A percentile compares a stretch with the other conserved stretches of the same genome.
These are phyloP conservation scores for Archips crataeganus DNA, from an alignment of 2,888 invertebrate species.

Conservation along the genomic window DNA sequence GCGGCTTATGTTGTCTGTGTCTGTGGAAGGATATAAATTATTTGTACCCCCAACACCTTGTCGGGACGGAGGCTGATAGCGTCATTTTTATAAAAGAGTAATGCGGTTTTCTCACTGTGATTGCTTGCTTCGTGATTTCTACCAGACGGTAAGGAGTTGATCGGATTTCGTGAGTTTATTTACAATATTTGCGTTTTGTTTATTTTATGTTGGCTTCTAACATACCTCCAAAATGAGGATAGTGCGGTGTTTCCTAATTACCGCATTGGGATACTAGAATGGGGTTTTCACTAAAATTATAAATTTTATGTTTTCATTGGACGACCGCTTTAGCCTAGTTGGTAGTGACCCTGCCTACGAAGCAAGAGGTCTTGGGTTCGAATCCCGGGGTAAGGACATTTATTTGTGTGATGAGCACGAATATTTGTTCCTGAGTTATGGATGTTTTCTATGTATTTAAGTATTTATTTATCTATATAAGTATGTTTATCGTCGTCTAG, in stretches of 20 bases:
- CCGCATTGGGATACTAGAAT: not conserved
- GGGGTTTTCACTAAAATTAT: not conserved
- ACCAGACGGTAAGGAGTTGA: conserved; percentile 20
- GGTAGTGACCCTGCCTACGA: too few relatives aligned
- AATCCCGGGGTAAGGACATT: too few relatives aligned
- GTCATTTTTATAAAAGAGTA: conserved; percentile 84
- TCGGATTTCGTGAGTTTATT: not conserved
- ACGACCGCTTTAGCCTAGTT: too few relatives aligned
- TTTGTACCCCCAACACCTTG: conserved; percentile 82
- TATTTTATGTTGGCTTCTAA: not conserved
- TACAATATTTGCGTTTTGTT: not conserved
- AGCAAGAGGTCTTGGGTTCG: too few relatives aligned
- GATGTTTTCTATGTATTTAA: too few relatives aligned
- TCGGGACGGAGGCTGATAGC: conserved; percentile 69
- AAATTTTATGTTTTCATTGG: too few relatives aligned
- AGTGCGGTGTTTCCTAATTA: not conserved
- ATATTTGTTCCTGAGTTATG: too few relatives aligned
- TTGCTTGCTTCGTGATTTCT: conserved; percentile 58
- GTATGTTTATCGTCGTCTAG: too few relatives aligned
- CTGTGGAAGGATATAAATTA: conserved; percentile 79
- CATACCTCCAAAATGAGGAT: not conserved
- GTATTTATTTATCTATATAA: too few relatives aligned
- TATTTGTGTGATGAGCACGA: too few relatives aligned
- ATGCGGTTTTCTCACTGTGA: conserved; percentile 79
- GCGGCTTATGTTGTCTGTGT: conserved; percentile 80